Percentiles rank a stretch among this genome's conserved stretches.
phyloP scores from a whole-genome alignment of 2,113 vertebrate species.

The Syngnathus scovelli region DNA sequence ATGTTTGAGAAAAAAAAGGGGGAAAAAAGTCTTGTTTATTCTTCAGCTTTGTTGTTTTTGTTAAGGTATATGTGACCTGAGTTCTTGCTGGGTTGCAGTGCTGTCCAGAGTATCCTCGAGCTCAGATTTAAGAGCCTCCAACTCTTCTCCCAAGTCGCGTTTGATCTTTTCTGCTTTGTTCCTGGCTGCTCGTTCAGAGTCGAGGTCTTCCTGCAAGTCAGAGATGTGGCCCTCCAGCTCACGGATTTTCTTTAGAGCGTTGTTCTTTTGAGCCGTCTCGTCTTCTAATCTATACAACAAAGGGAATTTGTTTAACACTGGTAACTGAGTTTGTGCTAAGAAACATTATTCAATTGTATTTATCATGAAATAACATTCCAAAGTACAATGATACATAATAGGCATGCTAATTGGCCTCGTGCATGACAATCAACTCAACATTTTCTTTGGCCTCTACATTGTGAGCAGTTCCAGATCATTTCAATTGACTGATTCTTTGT shows the following conservation, averaged over 20 bases:
- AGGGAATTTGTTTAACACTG: background rate
- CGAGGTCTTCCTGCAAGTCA: constrained; percentile 90
- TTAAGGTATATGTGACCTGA: constrained; percentile 69
- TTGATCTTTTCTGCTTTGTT: constrained; percentile 92
- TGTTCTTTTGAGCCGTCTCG: constrained; percentile 86
- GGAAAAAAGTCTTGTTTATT: background rate
- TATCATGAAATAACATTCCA: background rate
- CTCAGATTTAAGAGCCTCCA: constrained; percentile 92
- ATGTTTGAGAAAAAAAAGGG: background rate
- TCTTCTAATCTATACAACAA: constrained; percentile 78
- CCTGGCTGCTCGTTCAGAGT: constrained; percentile 81
- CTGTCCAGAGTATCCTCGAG: constrained; percentile 92
- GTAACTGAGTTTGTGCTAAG: background rate
- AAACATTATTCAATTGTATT: background rate
- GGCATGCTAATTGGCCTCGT: background rate
- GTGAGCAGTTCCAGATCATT: background rate
- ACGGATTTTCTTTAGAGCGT: constrained; percentile 86
- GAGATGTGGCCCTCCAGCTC: constrained; percentile 91
- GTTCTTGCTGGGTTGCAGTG: constrained; percentile 90
- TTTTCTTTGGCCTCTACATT: background rate
- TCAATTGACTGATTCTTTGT: background rate
- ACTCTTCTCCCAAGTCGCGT: constrained; percentile 88
- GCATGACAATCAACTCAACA: background rate
- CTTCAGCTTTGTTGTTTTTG: background rate
- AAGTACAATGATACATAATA: background rate